Conservation (phyloP, 2,113 vertebrate genomes). For the Mustelus asterias region DNA sequence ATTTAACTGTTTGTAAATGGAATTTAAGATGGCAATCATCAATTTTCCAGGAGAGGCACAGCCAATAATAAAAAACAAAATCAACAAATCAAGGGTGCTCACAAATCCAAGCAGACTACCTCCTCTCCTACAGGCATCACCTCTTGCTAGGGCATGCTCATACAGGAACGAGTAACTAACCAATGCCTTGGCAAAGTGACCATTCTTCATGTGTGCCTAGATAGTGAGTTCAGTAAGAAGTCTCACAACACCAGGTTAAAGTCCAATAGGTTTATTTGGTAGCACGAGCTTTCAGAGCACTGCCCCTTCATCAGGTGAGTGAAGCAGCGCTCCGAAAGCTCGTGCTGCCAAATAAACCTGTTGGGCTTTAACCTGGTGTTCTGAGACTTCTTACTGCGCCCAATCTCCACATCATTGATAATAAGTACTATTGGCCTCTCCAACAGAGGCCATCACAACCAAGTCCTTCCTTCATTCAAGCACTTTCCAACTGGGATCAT, state of each 20-base stretch:
- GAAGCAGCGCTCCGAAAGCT: too few species aligned
- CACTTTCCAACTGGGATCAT: neutral
- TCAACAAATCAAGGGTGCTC: neutral
- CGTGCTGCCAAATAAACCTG: too few species aligned
- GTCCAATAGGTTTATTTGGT: too few species aligned
- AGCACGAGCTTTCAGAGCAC: too few species aligned
- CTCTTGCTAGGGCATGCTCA: neutral
- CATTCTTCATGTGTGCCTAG: neutral
- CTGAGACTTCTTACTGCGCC: too few species aligned
- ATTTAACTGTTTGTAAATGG: neutral
- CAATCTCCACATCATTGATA: too few species aligned
- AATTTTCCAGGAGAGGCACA: neutral
- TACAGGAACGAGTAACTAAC: neutral
- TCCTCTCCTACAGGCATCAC: neutral
- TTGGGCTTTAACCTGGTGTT: too few species aligned
- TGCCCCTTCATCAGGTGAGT: too few species aligned
- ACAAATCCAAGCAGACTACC: neutral
- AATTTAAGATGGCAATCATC: neutral
- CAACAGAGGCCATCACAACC: neutral
- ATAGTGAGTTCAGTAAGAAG: too few species aligned
- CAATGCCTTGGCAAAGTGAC: neutral
- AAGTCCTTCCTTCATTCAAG: neutral
- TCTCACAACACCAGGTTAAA: too few species aligned
- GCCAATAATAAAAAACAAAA: neutral
- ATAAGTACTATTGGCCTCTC: neutral